phyloP scores from a whole-genome alignment of 2,797 vertebrate genomes.

The Myotis pilosus region DNA sequence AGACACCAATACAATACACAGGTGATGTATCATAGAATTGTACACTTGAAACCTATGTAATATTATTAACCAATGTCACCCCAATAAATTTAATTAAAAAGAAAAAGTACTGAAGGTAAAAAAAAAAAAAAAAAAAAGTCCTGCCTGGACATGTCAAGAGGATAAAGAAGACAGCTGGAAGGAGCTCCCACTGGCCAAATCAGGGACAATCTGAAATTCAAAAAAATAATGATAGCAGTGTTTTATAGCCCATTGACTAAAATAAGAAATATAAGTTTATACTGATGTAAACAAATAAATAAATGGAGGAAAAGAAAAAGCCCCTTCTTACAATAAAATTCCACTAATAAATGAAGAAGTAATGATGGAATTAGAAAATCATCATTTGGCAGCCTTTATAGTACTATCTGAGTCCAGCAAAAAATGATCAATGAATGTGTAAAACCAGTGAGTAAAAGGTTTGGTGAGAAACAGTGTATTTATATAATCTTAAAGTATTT shows the following conservation, averaged over 20 bases:
- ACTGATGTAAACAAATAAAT: background rate
- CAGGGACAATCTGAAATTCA: background rate
- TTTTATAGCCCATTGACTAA: background rate
- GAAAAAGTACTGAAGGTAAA: background rate
- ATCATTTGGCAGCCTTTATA: background rate
- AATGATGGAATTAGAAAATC: background rate
- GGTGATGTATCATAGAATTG: background rate
- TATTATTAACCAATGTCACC: background rate
- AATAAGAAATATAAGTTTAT: background rate
- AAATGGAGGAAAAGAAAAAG: background rate
- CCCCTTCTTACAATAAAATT: background rate
- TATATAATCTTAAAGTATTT: background rate
- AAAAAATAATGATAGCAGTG: background rate
- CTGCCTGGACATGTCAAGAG: background rate
- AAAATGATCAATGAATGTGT: background rate
- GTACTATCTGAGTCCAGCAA: background rate
- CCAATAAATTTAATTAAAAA: background rate
- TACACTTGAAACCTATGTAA: background rate
- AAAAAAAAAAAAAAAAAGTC: conserved; percentile 59
- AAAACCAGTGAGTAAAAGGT: background rate
- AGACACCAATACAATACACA: background rate
- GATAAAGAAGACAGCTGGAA: background rate
- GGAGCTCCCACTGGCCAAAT: background rate
- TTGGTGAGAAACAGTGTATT: background rate
- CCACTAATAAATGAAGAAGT: background rate